phyloP scores from a whole-genome alignment of 1,140 invertebrate species.

The Drosophila albomicans region DNA sequence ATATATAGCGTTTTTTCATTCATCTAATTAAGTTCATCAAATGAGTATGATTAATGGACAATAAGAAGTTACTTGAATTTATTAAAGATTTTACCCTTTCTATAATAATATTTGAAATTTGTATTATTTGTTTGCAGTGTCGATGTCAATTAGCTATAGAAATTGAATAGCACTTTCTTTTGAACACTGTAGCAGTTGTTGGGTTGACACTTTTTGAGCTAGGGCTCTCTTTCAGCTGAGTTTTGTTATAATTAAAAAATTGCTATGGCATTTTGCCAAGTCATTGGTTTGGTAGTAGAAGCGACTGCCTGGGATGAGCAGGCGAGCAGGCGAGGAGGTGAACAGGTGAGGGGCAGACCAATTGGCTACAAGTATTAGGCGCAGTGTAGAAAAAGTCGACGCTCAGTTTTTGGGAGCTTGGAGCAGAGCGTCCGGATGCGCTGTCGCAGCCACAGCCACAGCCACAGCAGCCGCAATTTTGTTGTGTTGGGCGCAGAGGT shows the following conservation, averaged over 20 bases:
- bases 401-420: conserved; percentile 30
- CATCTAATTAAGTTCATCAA: too few relatives aligned
- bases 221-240: conserved; percentile 49
- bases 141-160: conserved; percentile 8
- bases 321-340: background rate
- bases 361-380: conserved; percentile 64
- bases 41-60: too few relatives aligned
- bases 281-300: conserved; percentile 29
- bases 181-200: conserved; percentile 46
- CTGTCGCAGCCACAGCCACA: background rate
- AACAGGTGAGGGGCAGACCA: background rate
- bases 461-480: background rate
- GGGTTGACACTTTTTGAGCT: conserved; percentile 57
- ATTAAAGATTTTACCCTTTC: background rate
- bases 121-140: conserved; percentile 3
- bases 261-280: conserved; percentile 66
- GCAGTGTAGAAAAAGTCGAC: conserved; percentile 60
- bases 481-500: conserved; percentile 48
- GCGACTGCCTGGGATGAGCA: too few relatives aligned
- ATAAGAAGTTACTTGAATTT: background rate
- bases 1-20: too few relatives aligned
- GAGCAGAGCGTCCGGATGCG: conserved; percentile 56
- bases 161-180: conserved; percentile 3
- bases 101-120: background rate
- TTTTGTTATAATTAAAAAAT: conserved; percentile 74